These are phyloP conservation scores for Caenorhabditis sulstoni DNA, from an alignment of 2,888 invertebrate genomes.

Conservation along the genomic window DNA sequence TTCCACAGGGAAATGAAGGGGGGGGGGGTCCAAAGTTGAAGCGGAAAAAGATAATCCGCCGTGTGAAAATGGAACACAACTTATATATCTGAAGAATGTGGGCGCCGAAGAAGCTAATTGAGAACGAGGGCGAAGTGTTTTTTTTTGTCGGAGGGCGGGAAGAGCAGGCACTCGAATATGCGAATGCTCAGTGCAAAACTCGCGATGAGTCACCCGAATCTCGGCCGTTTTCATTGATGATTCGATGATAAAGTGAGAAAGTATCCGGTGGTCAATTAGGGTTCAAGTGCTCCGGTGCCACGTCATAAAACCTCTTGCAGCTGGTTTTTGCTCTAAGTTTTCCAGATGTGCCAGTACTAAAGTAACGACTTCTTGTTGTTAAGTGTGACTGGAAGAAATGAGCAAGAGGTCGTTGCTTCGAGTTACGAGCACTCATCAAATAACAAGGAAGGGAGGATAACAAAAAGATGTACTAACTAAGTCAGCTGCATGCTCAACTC, in stretches of 20 bases:
- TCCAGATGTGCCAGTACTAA: constrained; percentile 1
- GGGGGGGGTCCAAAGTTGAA: too few species aligned
- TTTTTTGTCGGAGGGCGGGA: background rate
- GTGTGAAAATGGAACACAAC: background rate
- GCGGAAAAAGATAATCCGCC: background rate
- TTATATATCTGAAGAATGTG: background rate
- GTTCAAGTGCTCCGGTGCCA: background rate
- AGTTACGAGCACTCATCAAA: too few species aligned
- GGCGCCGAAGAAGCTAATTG: constrained; percentile 14
- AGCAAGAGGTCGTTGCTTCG: too few species aligned
- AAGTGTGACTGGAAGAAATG: too few species aligned
- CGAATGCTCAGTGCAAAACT: too few species aligned
- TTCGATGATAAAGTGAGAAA: background rate
- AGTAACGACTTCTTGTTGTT: background rate
- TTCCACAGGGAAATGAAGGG: too few species aligned
- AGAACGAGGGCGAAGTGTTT: background rate
- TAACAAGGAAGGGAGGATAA: background rate
- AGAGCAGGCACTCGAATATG: background rate
- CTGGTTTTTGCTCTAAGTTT: background rate
- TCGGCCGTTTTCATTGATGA: background rate
- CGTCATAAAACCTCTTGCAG: too few species aligned
- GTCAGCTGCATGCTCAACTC: background rate
- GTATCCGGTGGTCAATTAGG: background rate
- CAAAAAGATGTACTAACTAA: constrained; percentile 1
- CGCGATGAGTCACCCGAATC: too few species aligned